These are phyloP conservation scores for Chaetorhynchus papuensis DNA, from an alignment of 2,113 vertebrate genomes.

Conservation along the genomic window DNA sequence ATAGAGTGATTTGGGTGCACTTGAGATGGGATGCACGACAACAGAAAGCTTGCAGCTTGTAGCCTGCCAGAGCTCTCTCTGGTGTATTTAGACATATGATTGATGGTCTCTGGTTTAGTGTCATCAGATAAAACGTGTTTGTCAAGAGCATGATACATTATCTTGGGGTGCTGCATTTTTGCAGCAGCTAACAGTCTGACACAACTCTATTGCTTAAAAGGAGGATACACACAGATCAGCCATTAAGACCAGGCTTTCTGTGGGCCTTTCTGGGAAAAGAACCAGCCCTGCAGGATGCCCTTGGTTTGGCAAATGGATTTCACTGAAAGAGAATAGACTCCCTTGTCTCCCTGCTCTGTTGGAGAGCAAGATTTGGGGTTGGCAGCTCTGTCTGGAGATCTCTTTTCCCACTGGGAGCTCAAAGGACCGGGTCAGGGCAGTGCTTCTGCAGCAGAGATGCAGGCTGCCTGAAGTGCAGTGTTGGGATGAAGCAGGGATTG, in stretches of 20 bases:
- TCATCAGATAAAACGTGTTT: slow-evolving; percentile 9
- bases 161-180: neutral
- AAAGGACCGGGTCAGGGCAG: rapidly evolving
- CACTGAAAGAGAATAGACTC: neutral
- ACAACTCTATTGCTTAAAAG: neutral
- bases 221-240: neutral
- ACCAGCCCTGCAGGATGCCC: neutral
- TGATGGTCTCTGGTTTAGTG: slow-evolving; percentile 14
- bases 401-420: neutral
- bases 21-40: neutral
- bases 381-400: neutral
- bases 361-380: neutral
- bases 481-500: neutral
- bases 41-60: neutral
- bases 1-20: neutral
- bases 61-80: neutral
- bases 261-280: neutral
- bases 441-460: neutral
- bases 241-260: neutral
- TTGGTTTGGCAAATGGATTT: neutral
- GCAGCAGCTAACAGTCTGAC: neutral
- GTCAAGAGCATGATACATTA: neutral
- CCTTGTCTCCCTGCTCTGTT: neutral
- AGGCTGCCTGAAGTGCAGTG: neutral
- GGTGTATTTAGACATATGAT: neutral